phyloP scores from a whole-genome alignment of 2,888 invertebrate genomes.

The Oscheius sp. region DNA sequence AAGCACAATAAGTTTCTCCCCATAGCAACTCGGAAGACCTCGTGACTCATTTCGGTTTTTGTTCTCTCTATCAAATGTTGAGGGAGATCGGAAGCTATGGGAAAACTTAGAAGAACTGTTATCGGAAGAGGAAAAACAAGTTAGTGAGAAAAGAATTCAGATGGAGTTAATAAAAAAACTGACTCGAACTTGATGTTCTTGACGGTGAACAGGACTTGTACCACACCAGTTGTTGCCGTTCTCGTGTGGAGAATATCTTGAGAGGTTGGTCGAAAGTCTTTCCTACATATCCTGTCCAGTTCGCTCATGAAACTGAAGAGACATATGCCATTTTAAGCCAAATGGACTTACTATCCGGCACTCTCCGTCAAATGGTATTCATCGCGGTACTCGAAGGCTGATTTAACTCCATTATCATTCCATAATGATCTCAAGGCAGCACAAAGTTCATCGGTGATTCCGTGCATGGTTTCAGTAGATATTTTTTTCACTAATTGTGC shows the following conservation, averaged over 20 bases:
- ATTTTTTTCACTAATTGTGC: slow-evolving; percentile 40
- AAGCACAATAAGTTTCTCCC: no score
- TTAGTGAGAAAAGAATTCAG: background rate
- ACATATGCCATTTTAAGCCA: background rate
- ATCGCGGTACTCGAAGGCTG: slow-evolving; percentile 45
- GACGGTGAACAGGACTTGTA: slow-evolving; percentile 57
- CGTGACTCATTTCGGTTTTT: no score
- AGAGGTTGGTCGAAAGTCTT: slow-evolving; percentile 61
- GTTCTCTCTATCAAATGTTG: no score
- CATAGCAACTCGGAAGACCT: no score
- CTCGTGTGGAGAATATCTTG: slow-evolving; percentile 67
- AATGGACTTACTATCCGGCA: slow-evolving; percentile 54
- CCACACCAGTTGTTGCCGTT: slow-evolving; percentile 69
- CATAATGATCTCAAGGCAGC: slow-evolving; percentile 52
- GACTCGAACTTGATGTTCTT: slow-evolving; percentile 48
- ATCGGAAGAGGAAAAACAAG: no score
- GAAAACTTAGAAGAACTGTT: no score
- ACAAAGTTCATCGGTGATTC: slow-evolving; percentile 43
- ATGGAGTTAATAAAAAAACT: background rate
- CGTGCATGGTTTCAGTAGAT: slow-evolving; percentile 50
- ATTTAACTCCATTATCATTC: slow-evolving; percentile 47
- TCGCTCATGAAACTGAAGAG: slow-evolving; percentile 68
- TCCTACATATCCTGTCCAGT: slow-evolving; percentile 60
- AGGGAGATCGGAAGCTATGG: no score
- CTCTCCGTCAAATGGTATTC: slow-evolving; percentile 57